Base-by-base conservation (phyloP, 2,888 invertebrate species). In the Drosophila meridiana region DNA sequence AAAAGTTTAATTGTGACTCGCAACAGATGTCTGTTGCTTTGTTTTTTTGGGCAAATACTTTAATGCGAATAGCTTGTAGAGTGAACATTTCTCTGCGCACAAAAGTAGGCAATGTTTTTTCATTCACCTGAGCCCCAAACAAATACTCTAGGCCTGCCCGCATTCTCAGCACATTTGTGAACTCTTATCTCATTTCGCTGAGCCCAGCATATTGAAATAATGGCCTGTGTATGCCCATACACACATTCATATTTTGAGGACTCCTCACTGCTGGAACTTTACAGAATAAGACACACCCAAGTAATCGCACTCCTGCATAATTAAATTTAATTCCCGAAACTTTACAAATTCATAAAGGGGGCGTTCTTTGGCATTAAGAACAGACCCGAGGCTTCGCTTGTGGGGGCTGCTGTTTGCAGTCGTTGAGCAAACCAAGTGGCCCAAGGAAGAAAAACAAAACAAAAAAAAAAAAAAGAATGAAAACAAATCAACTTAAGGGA, bases 401-500 rank as follows among this genome's bases (percentile, higher is more conserved):
- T 30, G 3, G n/a, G 32, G 68, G 55, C 30, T 32, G 30, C 34
- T 45, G 32, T 60, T 69, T 14, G 38, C 56, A 69, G 34, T 48
- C 68, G 42, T 65, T 58, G 72, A 59, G 50, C 61, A 59, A 62
- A 20, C 60, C 61, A 59, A 76, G 68, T 78, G 70, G 62, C 50
- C 78, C 69, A 58, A 42, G 32, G 43, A 42, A 70, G 14, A 62
- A 43, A 58, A 42, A 60, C 20, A 38, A 4, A 45, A 55, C 38
- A 58, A 30, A 4, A 52, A 40, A 57, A 65, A n/a, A 20, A 20
- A 53, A 55, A 67, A 14, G 8, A 55, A 42, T 20, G 56, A 40
- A 56, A 57, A 57, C 69, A 82, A 83, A 75, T 81, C 71, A 78
- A 68, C 63, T 71, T 57, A 80, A 76, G 67, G 73, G 62, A 56